A percentile compares a stretch with the other conserved stretches of the same genome.
These are phyloP conservation scores for Dasyurus viverrinus DNA, from an alignment of 2,113 vertebrate species.

Conservation along the genomic window DNA sequence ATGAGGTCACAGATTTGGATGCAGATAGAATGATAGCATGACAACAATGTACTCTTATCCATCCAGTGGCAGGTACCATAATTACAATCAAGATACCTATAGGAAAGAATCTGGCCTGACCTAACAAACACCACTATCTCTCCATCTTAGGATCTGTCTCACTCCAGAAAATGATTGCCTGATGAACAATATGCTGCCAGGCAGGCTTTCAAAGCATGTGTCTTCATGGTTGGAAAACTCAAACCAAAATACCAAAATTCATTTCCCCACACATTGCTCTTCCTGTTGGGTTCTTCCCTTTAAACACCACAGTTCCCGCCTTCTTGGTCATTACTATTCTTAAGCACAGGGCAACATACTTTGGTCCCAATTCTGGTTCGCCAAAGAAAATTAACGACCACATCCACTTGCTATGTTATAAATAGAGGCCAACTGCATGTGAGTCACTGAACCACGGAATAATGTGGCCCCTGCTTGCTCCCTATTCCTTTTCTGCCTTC, in stretches of 20 bases:
- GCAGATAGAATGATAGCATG: background rate
- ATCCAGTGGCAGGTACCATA: background rate
- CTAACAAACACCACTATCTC: background rate
- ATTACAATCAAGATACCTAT: background rate
- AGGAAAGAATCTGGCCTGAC: background rate
- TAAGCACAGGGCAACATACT: background rate
- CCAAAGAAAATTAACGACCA: slow-evolving; percentile 7
- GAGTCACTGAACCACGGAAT: background rate
- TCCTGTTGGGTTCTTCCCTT: background rate
- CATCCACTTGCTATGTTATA: background rate
- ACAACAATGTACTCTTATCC: background rate
- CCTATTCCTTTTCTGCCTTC: background rate
- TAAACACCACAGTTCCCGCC: background rate
- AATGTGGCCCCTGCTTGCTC: background rate
- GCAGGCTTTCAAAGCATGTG: background rate
- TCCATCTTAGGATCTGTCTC: background rate
- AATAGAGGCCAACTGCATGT: background rate
- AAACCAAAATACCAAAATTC: background rate
- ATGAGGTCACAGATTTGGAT: background rate
- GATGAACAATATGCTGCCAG: background rate
- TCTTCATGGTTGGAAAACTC: background rate
- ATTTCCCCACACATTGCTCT: background rate
- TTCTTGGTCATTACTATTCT: background rate
- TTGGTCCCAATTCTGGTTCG: background rate
- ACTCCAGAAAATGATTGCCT: background rate